A percentile compares a stretch with the other conserved stretches of the same genome.
Evolutionary conservation across 37 sponge, comb jelly and placozoan genomes (phyloP).

Genomic region (Cladorhizidae sp.): DNA sequence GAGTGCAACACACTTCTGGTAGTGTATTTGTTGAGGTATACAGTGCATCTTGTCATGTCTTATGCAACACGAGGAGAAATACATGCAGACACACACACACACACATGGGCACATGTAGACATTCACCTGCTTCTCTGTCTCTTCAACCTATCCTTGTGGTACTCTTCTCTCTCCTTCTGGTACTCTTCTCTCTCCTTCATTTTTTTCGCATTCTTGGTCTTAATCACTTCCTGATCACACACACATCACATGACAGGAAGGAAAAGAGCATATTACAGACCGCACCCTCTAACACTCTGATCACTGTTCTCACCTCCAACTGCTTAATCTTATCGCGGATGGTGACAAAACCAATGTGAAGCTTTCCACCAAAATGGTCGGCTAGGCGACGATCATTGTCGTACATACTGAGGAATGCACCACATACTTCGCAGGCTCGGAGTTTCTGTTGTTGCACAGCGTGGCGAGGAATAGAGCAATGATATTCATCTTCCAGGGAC

Average conservation of each 20-base stretch:
- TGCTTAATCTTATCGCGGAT: constrained; percentile 87
- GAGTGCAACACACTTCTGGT: too few species aligned
- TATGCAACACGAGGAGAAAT: neutral
- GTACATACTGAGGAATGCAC: constrained; percentile 98
- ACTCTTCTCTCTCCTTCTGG: constrained; percentile 49
- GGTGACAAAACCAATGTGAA: constrained; percentile 96
- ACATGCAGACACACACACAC: neutral
- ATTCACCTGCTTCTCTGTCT: constrained; percentile 23
- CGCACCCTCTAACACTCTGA: too few species aligned
- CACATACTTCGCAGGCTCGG: constrained; percentile 99
- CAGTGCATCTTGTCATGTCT: neutral
- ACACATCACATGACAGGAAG: constrained; percentile 1
- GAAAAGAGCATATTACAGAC: too few species aligned
- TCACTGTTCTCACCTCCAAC: constrained; percentile 69
- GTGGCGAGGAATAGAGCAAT: constrained; percentile 73
- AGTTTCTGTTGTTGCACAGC: constrained; percentile 97
- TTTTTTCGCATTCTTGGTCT: constrained; percentile 9
- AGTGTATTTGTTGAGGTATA: neutral
- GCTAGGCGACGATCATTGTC: constrained; percentile 98
- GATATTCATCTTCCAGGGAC: constrained; percentile 91
- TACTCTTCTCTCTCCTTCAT: constrained; percentile 38
- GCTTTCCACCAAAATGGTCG: constrained; percentile 99
- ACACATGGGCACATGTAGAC: neutral
- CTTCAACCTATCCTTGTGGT: constrained; percentile 34
- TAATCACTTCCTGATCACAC: neutral